Evolutionary conservation across 37 sponge, comb jelly and placozoan genomes (phyloP).

Genomic region (Theonella swinhoei): DNA sequence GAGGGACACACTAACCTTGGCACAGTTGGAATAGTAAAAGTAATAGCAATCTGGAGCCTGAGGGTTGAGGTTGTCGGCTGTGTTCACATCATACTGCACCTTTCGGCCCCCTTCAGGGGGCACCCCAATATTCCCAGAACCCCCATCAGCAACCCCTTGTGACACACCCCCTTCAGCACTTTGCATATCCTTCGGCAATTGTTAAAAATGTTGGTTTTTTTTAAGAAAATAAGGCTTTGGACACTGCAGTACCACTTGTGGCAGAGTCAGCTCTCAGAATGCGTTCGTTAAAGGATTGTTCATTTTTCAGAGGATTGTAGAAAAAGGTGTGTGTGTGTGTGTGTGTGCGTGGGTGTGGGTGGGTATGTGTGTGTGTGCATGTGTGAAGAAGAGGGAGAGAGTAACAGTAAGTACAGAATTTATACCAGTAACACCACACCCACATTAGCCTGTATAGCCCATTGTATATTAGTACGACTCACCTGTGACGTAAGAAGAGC

Average conservation of each 20-base stretch:
- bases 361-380: neutral
- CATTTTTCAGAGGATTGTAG: neutral
- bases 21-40: slow-evolving; percentile 81
- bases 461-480: no score
- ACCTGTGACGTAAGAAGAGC: no score
- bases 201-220: neutral
- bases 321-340: neutral
- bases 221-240: neutral
- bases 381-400: neutral
- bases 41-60: slow-evolving; percentile 75
- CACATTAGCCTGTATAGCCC: no score
- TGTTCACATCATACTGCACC: neutral
- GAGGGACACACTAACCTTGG: slow-evolving; percentile 48
- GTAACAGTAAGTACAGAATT: no score
- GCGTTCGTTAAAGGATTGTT: no score
- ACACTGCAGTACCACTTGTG: neutral
- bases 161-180: neutral
- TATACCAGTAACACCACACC: no score
- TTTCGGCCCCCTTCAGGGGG: neutral
- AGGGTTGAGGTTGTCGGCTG: slow-evolving; percentile 52
- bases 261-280: neutral
- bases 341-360: neutral
- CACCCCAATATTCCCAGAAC: neutral
- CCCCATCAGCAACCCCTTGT: neutral
- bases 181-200: neutral